Base-by-base conservation (phyloP, 2,888 invertebrate species). In the Ferdinandea cuprea region DNA sequence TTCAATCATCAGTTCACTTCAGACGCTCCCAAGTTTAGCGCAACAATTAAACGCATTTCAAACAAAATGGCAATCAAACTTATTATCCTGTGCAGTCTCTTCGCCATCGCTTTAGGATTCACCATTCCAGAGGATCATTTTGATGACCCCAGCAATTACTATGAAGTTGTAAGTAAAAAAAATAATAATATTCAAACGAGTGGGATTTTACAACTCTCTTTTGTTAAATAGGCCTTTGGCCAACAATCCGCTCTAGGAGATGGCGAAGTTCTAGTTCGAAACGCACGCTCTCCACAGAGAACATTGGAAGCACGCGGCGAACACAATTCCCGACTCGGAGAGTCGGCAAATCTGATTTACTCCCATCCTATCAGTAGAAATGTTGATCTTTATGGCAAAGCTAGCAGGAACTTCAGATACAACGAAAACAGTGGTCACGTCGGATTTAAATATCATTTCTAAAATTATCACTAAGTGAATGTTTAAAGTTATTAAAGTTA, bases 361-460 rank as follows among this genome's bases (percentile, higher is more conserved):
- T 68, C n/a, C 8, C 73, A 74, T 6, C 78, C 54, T 3, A 40
- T 72, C 3, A 50, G 32, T 3, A 52, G 50, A 7, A 63, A 74
- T 15, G 13, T 56, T 6, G 63, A 69, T 9, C 54, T 7, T 0
- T 63, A 56, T 15, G 73, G 37, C 2, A 40, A 32, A 35, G 79
- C 61, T 17, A 25, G 46, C 0, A 59, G 68, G 8, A 63, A 80
- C 35, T 80, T 80, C 8, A 68, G 32, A 17, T 30, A 35, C 11
- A 68, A 73, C 17, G 79, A 80, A 19, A 72, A 77, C 48, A 44
- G 28, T 5, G 77, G 25, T 0, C 46, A 56, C 9, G 69, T 15
- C n/a, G 69, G 69, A 7, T 15, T 66, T 0, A 72, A 28, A 37
- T 63, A 46, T 17, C 40, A 28, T 1, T 72, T 72, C 19, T 72